These are phyloP conservation scores for Octomys mimax DNA, from an alignment of 2,797 vertebrate species.

Conservation along the genomic window DNA sequence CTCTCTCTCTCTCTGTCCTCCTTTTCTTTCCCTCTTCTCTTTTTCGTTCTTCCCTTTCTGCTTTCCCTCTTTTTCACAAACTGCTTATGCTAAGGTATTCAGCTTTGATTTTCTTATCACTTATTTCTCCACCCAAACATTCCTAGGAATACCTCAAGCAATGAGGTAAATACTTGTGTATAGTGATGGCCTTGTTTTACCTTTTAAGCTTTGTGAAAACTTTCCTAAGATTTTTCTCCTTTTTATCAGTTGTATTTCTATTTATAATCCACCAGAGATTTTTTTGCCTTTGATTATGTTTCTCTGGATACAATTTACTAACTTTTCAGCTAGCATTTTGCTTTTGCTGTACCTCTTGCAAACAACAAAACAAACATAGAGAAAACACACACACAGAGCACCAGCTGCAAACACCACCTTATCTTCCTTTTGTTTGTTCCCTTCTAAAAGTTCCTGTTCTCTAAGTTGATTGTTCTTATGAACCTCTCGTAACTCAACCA, in stretches of 20 bases:
- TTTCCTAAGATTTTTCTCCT: background rate
- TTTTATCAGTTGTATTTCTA: background rate
- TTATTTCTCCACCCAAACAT: background rate
- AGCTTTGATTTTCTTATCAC: background rate
- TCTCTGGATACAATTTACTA: background rate
- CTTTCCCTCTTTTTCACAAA: background rate
- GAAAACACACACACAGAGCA: background rate
- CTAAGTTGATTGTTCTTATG: background rate
- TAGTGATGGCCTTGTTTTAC: background rate
- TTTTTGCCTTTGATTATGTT: background rate
- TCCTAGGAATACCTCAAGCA: slow-evolving; percentile 35
- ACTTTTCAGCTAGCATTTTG: background rate
- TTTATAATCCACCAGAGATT: background rate
- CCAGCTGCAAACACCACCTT: background rate
- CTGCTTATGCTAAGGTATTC: background rate
- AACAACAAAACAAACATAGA: background rate
- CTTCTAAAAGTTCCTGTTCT: background rate
- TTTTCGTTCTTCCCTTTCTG: background rate
- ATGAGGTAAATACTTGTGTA: background rate
- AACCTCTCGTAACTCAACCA: background rate
- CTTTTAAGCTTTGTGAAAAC: background rate
- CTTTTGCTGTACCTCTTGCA: background rate
- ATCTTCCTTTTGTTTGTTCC: background rate
- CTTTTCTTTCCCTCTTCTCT: too few relatives aligned
- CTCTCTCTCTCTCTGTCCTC: too few relatives aligned